Base-by-base conservation (phyloP, 2,797 vertebrate species). In the Prionace glauca region DNA sequence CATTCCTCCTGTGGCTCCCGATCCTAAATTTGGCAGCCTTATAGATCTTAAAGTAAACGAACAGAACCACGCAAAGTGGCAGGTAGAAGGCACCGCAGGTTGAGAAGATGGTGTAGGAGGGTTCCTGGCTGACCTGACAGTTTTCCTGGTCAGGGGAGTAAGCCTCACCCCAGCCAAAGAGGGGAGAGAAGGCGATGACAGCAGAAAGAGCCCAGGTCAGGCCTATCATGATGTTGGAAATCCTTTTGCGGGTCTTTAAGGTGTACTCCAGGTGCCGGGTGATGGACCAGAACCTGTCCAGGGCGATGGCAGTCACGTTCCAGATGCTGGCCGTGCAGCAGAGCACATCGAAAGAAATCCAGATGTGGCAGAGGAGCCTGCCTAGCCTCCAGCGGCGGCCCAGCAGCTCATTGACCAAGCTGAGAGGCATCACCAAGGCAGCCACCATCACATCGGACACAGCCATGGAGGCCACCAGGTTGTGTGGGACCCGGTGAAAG, bases 291-390 rank as follows among this genome's bases (percentile, higher is more conserved):
- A 95, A 96, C 95, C 96, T 88, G 96, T 96, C 96, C 95, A 96
- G 96, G 65, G 96, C 96, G 41, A 96, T 95, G 95, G 96, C 96
- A 0, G 96, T 96, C 96, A 96, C 96, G 69, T 96, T 96, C 96
- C 97, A 96, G 96, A 96, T 96, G 95, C 97, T 96, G 77, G 96
- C 96, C 0, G 96, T 95, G 96, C 97, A 96, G 95, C 96, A 96
- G 93, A 96, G 92, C 16, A 96, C 96, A 84, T 96, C 96, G 91
- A 96, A 96, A 88, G 96, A 96, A 95, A 95, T 87, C 96, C 96
- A 97, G 95, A 96, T 95, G 12, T 96, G 95, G 95, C 96, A 96
- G 69, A 96, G 96, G 74, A 77, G 92, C 60, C 95, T 65, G 60
- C 96, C 96, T 95, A 96, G 95, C 18, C 18, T 94, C 96, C 96